Base-by-base conservation (phyloP, 2,888 invertebrate species). In the Nymphalis urticae region DNA sequence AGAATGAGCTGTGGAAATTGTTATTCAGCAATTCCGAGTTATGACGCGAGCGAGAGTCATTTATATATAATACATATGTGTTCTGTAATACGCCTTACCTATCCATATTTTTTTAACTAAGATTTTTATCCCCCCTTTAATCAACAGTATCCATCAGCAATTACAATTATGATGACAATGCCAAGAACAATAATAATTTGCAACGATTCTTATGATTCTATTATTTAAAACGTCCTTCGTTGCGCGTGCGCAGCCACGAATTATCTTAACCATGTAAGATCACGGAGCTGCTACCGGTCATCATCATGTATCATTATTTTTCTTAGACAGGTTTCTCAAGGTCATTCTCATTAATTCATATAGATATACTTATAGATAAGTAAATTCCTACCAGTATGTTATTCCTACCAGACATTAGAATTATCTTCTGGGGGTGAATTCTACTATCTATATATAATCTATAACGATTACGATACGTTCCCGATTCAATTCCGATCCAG, bases 201-300 rank as follows among this genome's bases (percentile, higher is more conserved):
- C 13, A 16, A 53, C 24, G 16, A 53, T 53, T 53, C 24, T 0
- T 19, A 53, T 53, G 6, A 53, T 53, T 53, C 21, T 24, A 60
- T 60, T 60, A 59, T 66, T 60, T 66, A 47, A 60, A 10, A 21
- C 9, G 62, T 65, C 68, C 68, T 68, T 64, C 59, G 68, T 64
- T 64, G 68, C 58, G 62, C 59, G 51, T 64, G 68, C 68, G 62
- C 63, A 50, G 53, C 51, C 5, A 21, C 9, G 27, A 58, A 58
- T 58, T 58, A 58, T 9, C 36, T 58, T 42, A 58, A 58, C 19
- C 58, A 36, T 58, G 36, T n/a, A 58, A 58, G 58, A 58, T 58
- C 58, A 42, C 58, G 19, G 56, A n/a, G 19, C 36, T 56, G 32
- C 56, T 19, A 42, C 42, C 58, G n/a, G 17, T 50, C 17, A 50